A percentile compares a stretch with the other conserved stretches of the same genome.
These are phyloP conservation scores for Leucozona laternaria DNA, from an alignment of 2,888 invertebrate species.

Conservation along the genomic window DNA sequence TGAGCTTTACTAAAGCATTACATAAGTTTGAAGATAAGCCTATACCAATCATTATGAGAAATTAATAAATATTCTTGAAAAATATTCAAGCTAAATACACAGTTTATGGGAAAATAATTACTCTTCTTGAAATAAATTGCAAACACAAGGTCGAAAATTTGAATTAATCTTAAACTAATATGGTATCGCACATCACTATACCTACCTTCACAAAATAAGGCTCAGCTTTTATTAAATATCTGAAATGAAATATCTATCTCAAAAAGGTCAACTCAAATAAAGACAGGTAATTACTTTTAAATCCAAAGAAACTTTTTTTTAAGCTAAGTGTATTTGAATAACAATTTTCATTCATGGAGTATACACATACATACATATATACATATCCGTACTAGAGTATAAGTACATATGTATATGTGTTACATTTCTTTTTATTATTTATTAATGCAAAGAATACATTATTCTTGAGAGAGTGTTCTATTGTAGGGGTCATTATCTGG, in stretches of 20 bases:
- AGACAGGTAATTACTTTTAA: background rate
- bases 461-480: constrained; percentile 42
- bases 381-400: too few species aligned
- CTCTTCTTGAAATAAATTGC: background rate
- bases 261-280: background rate
- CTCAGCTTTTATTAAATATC: background rate
- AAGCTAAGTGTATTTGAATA: constrained; percentile 8
- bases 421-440: constrained; percentile 10
- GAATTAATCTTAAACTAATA: background rate
- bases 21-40: background rate
- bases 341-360: constrained; percentile 10
- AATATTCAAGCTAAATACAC: background rate
- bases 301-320: constrained; percentile 9
- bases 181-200: background rate
- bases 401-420: background rate
- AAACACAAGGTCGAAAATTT: background rate
- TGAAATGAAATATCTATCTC: background rate
- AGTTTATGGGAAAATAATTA: background rate
- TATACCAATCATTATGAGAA: background rate
- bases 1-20: background rate
- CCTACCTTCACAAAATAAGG: background rate
- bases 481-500: constrained; percentile 61
- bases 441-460: constrained; percentile 7
- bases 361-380: too few species aligned
- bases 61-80: background rate